Evolutionary conservation across 2,888 invertebrate genomes (phyloP).

Genomic region (Myopa tessellatipennis): DNA sequence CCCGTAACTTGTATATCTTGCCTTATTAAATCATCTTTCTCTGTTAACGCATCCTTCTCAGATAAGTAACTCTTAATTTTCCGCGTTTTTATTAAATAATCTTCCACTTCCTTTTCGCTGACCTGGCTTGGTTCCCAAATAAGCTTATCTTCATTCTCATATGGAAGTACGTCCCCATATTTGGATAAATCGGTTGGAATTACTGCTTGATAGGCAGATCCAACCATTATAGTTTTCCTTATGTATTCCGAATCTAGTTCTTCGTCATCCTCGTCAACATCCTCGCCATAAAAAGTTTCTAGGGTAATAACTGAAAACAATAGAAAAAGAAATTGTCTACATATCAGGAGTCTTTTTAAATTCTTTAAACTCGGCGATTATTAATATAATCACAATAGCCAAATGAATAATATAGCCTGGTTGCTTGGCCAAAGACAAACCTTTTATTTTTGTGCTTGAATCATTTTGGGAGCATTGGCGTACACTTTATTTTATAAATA

Average conservation of each 20-base stretch:
- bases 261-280: constrained; percentile 64
- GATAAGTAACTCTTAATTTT: constrained; percentile 55
- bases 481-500: no score
- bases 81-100: constrained; percentile 74
- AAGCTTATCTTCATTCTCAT: constrained; percentile 94
- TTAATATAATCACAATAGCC: no score
- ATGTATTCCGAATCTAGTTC: constrained; percentile 60
- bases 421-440: no score
- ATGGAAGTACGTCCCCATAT: constrained; percentile 93
- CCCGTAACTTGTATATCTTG: constrained; percentile 1
- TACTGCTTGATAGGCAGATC: constrained; percentile 91
- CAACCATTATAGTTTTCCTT: constrained; percentile 87
- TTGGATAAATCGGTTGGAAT: constrained; percentile 92
- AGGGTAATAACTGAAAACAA: constrained; percentile 35
- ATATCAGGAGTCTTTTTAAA: no score
- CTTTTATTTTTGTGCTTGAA: no score
- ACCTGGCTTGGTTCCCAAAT: constrained; percentile 91
- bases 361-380: no score
- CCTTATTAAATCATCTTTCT: constrained; percentile 24
- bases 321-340: no score
- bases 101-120: constrained; percentile 79
- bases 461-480: no score
- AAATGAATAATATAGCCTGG: no score
- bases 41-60: constrained; percentile 40
- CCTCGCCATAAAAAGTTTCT: constrained; percentile 76